Conservation (phyloP, 2,113 vertebrate genomes). For the Oryzias woworae region DNA sequence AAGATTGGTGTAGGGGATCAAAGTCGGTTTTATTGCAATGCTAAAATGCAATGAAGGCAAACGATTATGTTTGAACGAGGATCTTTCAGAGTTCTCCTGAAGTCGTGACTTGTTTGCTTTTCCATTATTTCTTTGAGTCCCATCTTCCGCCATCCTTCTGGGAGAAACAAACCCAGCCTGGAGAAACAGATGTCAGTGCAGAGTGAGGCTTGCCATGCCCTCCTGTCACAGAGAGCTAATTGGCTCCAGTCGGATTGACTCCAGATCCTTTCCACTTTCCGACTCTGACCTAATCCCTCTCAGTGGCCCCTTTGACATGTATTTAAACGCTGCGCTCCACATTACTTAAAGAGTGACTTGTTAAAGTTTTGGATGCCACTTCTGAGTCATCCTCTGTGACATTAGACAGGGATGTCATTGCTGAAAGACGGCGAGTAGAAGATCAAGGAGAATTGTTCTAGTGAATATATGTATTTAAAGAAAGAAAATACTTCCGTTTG, state of each 20-base stretch:
- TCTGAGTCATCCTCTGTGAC: slow-evolving; percentile 30
- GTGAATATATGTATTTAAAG: slow-evolving; percentile 20
- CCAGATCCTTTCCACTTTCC: slow-evolving; percentile 39
- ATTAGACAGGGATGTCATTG: slow-evolving; percentile 3
- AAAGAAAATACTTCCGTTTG: slow-evolving; percentile 19
- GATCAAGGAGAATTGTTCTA: slow-evolving; percentile 21
- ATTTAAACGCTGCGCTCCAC: slow-evolving; percentile 48
- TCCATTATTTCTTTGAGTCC: slow-evolving; percentile 55
- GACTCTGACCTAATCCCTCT: slow-evolving; percentile 58
- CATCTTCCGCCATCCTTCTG: slow-evolving; percentile 30
- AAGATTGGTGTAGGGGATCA: no score
- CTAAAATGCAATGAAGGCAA: slow-evolving; percentile 36
- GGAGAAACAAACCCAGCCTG: slow-evolving; percentile 21
- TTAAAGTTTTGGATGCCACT: slow-evolving; percentile 12
- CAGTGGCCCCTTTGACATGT: slow-evolving; percentile 36
- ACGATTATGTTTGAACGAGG: slow-evolving; percentile 71
- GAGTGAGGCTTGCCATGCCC: slow-evolving; percentile 42
- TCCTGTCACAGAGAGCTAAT: slow-evolving; percentile 62
- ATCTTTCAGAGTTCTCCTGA: slow-evolving; percentile 67
- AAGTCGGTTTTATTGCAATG: neutral
- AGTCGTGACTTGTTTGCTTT: slow-evolving; percentile 80
- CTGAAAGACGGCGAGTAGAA: neutral
- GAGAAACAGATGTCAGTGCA: slow-evolving; percentile 39
- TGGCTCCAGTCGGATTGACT: slow-evolving; percentile 70
- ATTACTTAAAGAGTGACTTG: slow-evolving; percentile 37